Evolutionary conservation across 2,797 vertebrate genomes (phyloP), one percentile per base, ranked within the genome.

Genomic region (Tamandua tetradactyla): DNA sequence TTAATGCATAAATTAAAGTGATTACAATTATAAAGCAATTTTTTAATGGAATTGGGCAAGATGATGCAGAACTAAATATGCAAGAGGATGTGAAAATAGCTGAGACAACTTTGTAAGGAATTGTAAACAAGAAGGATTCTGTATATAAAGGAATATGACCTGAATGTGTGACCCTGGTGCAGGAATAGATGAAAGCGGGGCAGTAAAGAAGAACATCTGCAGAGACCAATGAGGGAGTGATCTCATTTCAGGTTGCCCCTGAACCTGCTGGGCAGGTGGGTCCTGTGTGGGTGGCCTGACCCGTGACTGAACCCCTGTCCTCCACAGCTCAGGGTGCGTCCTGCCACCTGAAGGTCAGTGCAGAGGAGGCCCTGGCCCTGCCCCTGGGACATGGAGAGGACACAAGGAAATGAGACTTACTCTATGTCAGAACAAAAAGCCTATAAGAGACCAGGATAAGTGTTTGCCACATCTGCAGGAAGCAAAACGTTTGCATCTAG

Each of bases 401-500:
- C 55, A 20, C 55, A 6, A 55, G 18, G 15, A 8, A 55, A 55
- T 7, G 4, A n/a, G n/a, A n/a, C n/a, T n/a, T n/a, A n/a, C n/a
- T n/a, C n/a, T n/a, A n/a, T n/a, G 20, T 6, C 62, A 32, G 23
- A 37, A 42, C 18, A 12, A 18, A 59, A 44, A 7, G 61, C 4
- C 22, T 10, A 42, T 20, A 7, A 7, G 20, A 18, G 61, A 12
- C 35, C 4, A 11, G 2, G 22, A 20, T 23, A 49, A 72, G 15
- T 15, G 1, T 9, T 8, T 15, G 30, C 66, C 32, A 3, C 14
- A 12, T 37, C 47, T 32, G 1, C 8, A 0, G 0, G 18, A 32
- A 59, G 18, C 5, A 14, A 23, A 64, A 20, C 9, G 4, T 11
- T 66, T 12, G 9, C 55, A 15, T 25, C 57, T 52, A 22, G 22